Base-by-base conservation (phyloP, 2,797 vertebrate genomes). In the Macropus fuliginosus region DNA sequence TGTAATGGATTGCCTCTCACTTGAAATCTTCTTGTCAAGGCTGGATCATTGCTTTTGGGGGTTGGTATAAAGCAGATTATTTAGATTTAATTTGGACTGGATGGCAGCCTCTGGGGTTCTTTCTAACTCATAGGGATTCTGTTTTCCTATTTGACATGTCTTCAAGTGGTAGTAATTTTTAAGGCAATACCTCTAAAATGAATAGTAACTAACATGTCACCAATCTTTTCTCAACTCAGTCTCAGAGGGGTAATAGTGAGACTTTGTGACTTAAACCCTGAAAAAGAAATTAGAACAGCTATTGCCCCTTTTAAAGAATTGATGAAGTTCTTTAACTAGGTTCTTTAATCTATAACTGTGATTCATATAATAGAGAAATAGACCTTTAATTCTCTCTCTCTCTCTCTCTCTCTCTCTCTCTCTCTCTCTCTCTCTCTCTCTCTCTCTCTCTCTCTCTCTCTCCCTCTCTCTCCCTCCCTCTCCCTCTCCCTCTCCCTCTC, bases 281-380 rank as follows among this genome's bases (percentile, higher is more conserved):
- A 74, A 81, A 91, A 93, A 91, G 16, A 92, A 87, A 34, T 55
- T 92, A 93, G 95, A 96, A 92, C 81, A 56, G 24, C 1, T 81
- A 90, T 46, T 54, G 89, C 31, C 52, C 89, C 89, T 90, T 96
- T 96, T 59, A 92, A 95, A 87, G 40, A 96, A 81, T 0, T 13
- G 56, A 55, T 93, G 66, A 96, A 56, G 57, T 92, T 81, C 8
- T 40, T 81, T 40, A 46, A 81, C 18, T 21, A 46, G n/a, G 18
- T 81, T 81, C n/a, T 24, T 81, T 57, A 92, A 57, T 93, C 92
- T 95, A 90, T 93, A 18, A 90, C 52, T 62, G 0, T 92, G n/a
- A 91, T 55, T 62, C n/a, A 0, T 27, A 91, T 24, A 54, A n/a
- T 59, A 90, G 34, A 90, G 29, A 89, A 94, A 56, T 10, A 94